phyloP scores from a whole-genome alignment of 1,140 invertebrate genomes.

The Alviniconcha marisindica region DNA sequence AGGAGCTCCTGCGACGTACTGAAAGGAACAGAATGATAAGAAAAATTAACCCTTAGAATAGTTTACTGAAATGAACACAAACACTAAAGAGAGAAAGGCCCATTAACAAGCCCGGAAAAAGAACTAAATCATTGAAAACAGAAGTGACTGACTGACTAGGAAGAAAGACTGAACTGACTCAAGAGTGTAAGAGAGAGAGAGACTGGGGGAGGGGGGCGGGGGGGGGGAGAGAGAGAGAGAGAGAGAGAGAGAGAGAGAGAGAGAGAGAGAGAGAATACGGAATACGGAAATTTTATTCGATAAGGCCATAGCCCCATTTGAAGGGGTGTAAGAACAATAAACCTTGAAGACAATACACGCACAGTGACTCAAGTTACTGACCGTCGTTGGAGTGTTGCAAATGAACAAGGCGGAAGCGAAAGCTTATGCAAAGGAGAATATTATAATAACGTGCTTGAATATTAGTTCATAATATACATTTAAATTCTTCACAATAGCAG shows the following conservation, averaged over 20 bases:
- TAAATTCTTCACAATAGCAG: no score
- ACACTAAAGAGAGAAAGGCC: slow-evolving; percentile 18
- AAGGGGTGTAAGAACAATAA: background rate
- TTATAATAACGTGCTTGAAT: no score
- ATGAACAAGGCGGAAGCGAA: no score
- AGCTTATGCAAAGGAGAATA: no score
- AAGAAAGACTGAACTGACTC: slow-evolving; percentile 14
- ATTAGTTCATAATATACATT: no score
- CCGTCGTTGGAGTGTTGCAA: no score
- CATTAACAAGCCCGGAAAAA: slow-evolving; percentile 7
- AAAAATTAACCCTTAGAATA: no score
- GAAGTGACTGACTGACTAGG: slow-evolving; percentile 13
- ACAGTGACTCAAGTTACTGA: background rate
- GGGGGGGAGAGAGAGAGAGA: background rate
- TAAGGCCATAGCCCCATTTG: no score
- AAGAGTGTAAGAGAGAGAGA: slow-evolving; percentile 18
- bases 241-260: slow-evolving; percentile 31
- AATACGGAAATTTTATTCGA: no score
- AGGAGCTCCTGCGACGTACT: no score
- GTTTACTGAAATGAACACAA: no score
- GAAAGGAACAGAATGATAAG: no score
- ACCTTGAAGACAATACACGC: background rate
- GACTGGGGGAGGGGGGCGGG: background rate
- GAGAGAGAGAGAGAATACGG: slow-evolving; percentile 27
- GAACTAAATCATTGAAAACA: slow-evolving; percentile 19